phyloP scores from a whole-genome alignment of 2,888 invertebrate species.

The Mythimna loreyi region DNA sequence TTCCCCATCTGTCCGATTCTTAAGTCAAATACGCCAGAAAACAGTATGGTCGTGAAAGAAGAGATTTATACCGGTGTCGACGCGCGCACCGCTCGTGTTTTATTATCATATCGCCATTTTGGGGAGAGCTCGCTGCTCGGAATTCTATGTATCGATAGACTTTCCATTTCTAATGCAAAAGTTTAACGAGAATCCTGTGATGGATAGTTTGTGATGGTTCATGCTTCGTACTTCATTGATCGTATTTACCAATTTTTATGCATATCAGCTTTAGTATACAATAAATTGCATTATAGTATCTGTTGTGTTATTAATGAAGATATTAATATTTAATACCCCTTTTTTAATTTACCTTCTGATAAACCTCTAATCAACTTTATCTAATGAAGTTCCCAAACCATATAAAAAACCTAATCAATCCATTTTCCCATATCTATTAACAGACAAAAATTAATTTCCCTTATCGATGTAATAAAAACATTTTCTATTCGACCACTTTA shows the following conservation, averaged over 20 bases:
- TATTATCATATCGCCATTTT: constrained; percentile 78
- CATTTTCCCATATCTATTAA: constrained; percentile 59
- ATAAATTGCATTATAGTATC: background rate
- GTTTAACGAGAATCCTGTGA: constrained; percentile 28
- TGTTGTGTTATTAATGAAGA: background rate
- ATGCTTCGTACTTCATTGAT: background rate
- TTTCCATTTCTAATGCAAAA: constrained; percentile 59
- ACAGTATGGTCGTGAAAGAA: constrained; percentile 78
- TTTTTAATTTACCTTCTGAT: background rate
- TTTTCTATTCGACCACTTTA: constrained; percentile 74
- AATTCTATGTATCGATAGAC: constrained; percentile 57
- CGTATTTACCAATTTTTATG: background rate
- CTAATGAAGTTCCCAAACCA: constrained; percentile 14
- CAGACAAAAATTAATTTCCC: constrained; percentile 68
- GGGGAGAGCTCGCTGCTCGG: constrained; percentile 58
- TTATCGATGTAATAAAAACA: constrained; percentile 76
- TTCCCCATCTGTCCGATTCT: constrained; percentile 62
- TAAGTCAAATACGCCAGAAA: constrained; percentile 70
- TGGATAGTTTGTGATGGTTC: constrained; percentile 33
- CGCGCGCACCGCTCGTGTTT: constrained; percentile 74
- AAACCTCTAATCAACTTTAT: constrained; percentile 17
- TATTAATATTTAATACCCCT: background rate
- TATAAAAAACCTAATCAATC: constrained; percentile 24
- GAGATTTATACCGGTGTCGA: constrained; percentile 82
- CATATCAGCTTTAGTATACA: background rate